Conservation (phyloP, 2,113 vertebrate species). For the Todiramphus saurophagus region DNA sequence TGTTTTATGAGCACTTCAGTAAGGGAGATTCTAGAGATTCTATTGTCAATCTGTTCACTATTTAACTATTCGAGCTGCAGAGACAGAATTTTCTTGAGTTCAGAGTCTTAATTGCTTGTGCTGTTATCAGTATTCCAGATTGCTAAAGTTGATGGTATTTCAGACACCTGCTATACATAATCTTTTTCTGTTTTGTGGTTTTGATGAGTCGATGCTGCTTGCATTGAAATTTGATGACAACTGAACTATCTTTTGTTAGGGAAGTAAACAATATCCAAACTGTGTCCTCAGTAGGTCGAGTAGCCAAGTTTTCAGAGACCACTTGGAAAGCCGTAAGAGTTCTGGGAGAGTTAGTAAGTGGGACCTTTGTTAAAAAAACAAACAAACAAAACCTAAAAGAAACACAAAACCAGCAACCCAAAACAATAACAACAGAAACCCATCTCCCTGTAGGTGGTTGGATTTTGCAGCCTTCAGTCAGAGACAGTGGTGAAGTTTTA, state of each 20-base stretch:
- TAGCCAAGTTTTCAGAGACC: background rate
- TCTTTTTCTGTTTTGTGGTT: background rate
- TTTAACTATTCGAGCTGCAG: conserved; percentile 6
- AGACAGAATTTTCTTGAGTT: conserved; percentile 30
- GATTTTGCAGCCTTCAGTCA: background rate
- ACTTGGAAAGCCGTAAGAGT: background rate
- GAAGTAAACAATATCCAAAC: background rate
- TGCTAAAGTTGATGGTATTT: conserved; percentile 34
- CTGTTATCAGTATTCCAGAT: conserved; percentile 13
- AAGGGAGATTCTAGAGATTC: conserved; percentile 34
- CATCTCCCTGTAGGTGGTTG: background rate
- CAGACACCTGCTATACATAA: conserved; percentile 40
- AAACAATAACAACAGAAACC: background rate
- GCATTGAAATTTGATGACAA: background rate
- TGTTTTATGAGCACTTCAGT: conserved; percentile 1
- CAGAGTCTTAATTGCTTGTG: conserved; percentile 41
- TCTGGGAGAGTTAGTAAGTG: background rate
- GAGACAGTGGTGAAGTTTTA: background rate
- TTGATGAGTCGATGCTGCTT: background rate
- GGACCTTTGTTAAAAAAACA: background rate
- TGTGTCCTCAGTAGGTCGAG: background rate
- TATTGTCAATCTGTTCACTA: conserved; percentile 32
- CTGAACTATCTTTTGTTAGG: background rate
- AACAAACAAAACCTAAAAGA: background rate
- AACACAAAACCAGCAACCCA: too few species aligned